phyloP scores from a whole-genome alignment of 2,888 invertebrate species.

The Dasysyrphus tricinctus region DNA sequence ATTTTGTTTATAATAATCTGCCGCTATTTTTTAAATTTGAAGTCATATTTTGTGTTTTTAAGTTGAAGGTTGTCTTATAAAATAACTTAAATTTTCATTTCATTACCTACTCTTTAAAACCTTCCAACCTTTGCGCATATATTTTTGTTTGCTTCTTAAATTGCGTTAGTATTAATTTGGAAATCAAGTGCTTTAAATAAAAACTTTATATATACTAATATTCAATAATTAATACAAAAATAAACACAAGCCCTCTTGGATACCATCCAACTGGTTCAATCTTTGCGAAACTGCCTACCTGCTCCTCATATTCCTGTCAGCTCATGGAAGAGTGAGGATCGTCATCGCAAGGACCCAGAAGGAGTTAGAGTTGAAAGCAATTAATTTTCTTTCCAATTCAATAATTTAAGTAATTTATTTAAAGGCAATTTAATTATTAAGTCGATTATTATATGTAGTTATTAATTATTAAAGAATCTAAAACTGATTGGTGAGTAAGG shows the following conservation, averaged over 20 bases:
- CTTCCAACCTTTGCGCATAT: neutral
- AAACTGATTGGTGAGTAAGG: constrained; percentile 45
- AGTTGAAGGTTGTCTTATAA: too few relatives aligned
- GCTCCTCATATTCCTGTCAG: constrained; percentile 95
- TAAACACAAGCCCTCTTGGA: constrained; percentile 88
- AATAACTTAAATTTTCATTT: too few relatives aligned
- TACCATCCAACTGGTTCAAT: constrained; percentile 93
- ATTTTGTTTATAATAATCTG: too few relatives aligned
- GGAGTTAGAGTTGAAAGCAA: constrained; percentile 63
- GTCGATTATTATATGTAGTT: constrained; percentile 30
- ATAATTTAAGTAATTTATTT: constrained; percentile 36
- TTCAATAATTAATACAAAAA: constrained; percentile 1
- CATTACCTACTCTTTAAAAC: neutral
- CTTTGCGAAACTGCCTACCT: constrained; percentile 92
- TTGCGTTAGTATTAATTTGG: neutral
- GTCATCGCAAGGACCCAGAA: constrained; percentile 85
- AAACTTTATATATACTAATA: neutral
- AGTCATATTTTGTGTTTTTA: too few relatives aligned
- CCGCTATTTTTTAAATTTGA: too few relatives aligned
- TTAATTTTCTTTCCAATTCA: constrained; percentile 26
- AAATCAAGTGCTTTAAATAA: neutral
- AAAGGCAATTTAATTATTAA: constrained; percentile 30
- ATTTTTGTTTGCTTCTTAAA: constrained; percentile 10
- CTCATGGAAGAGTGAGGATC: constrained; percentile 95
- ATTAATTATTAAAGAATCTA: constrained; percentile 26